A percentile compares a stretch with the other conserved stretches of the same genome.
These are phyloP conservation scores for Macropis europaea DNA, from an alignment of 2,888 invertebrate genomes.

Conservation along the genomic window DNA sequence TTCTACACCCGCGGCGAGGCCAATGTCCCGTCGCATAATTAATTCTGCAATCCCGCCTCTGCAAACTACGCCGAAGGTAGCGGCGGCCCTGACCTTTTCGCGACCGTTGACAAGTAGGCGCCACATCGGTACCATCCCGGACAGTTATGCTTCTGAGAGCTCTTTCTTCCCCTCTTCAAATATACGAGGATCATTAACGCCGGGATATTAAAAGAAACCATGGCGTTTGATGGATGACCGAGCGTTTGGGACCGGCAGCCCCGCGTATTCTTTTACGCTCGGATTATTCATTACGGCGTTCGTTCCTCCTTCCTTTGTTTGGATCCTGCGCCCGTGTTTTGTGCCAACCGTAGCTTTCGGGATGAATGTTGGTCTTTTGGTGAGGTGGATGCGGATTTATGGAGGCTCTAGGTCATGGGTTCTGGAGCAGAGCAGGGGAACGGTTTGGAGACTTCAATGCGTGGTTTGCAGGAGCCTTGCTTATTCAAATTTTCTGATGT, in stretches of 20 bases:
- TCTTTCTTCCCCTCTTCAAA: slow-evolving; percentile 27
- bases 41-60: slow-evolving; percentile 59
- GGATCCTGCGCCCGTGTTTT: too few relatives aligned
- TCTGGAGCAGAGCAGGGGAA: too few relatives aligned
- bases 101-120: slow-evolving; percentile 47
- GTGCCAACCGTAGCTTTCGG: too few relatives aligned
- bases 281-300: slow-evolving; percentile 3
- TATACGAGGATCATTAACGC: slow-evolving; percentile 32
- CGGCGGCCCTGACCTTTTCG: slow-evolving; percentile 53
- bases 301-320: not conserved
- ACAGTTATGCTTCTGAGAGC: slow-evolving; percentile 28
- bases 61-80: slow-evolving; percentile 36
- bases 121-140: slow-evolving; percentile 37
- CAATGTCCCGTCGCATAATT: slow-evolving; percentile 57
- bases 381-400: too few relatives aligned
- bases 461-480: too few relatives aligned
- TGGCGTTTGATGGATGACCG: slow-evolving; percentile 37
- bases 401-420: too few relatives aligned
- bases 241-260: slow-evolving; percentile 12
- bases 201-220: slow-evolving; percentile 28
- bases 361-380: too few relatives aligned
- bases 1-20: slow-evolving; percentile 28
- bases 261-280: slow-evolving; percentile 1
- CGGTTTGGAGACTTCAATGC: too few relatives aligned
- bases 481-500: too few relatives aligned